Evolutionary conservation across 2,888 invertebrate species (phyloP), one percentile per base, ranked within the genome.

Genomic region (Protodeltote pygarga): DNA sequence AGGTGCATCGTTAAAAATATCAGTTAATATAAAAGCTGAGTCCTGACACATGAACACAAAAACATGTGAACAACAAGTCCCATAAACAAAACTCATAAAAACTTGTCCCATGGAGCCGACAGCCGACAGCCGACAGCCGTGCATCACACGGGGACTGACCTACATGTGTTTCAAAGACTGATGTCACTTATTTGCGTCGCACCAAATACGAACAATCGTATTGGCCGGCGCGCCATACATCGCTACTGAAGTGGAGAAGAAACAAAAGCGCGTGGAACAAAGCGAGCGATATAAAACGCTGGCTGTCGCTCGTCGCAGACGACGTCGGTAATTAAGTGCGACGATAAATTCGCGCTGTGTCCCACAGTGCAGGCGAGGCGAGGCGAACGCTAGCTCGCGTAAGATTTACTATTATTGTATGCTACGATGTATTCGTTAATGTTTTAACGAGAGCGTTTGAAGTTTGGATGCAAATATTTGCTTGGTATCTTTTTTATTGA

Each of bases 41-140:
- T n/a, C n/a, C n/a, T n/a, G n/a, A n/a, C n/a, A n/a, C n/a, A n/a
- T n/a, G n/a, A n/a, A 29, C 45, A 60, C 57, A 53, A 53, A 40
- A 51, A 45, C 42, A 41, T 29, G 52, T 38, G 28, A 28, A 50
- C 57, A 65, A 70, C 65, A 65, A 70, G 40, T 59, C 42, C 52
- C 55, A 65, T 64, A 59, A 65, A 64, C 61, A 57, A 67, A 65
- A 52, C 57, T 60, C 70, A 67, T 67, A 70, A 69, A 71, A 71
- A 70, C 35, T 65, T 51, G 35, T 29, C 19, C 37, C 17, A 23
- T 34, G 14, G 16, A 24, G 15, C 16, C 24, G 23, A 35, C 37
- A 47, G 29, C 49, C n/a, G n/a, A n/a, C n/a, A n/a, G n/a, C n/a
- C n/a, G n/a, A n/a, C n/a, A n/a, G n/a, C n/a, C n/a, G n/a, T n/a